Evolutionary conservation across 2,113 vertebrate genomes (phyloP).

Genomic region (Galemys pyrenaicus): DNA sequence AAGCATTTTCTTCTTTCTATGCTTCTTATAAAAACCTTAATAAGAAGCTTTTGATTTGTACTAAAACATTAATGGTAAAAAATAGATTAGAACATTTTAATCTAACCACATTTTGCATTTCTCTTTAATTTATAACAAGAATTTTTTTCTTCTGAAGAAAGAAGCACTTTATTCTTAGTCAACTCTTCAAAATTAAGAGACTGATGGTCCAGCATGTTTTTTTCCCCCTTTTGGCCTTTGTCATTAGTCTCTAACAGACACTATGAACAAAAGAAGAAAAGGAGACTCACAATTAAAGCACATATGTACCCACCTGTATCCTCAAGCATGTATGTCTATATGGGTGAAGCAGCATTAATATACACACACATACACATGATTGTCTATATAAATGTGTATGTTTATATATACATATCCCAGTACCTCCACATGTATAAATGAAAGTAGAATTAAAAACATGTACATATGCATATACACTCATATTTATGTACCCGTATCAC

Average conservation of each 20-base stretch:
- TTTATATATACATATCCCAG: too few relatives aligned
- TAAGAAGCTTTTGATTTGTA: background rate
- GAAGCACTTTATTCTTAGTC: background rate
- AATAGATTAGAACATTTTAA: background rate
- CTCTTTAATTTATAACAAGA: background rate
- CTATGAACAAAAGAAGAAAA: background rate
- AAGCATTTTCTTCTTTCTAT: background rate
- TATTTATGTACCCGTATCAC: too few relatives aligned
- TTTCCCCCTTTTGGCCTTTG: background rate
- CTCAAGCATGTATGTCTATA: background rate
- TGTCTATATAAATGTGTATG: too few relatives aligned
- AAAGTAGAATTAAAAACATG: background rate
- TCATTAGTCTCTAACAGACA: background rate
- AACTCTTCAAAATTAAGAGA: background rate
- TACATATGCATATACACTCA: too few relatives aligned
- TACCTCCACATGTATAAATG: background rate
- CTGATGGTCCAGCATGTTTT: too few relatives aligned
- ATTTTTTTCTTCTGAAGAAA: background rate
- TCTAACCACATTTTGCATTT: background rate
- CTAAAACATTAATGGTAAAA: background rate
- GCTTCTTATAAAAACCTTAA: background rate
- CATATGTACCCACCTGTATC: background rate
- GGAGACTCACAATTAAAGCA: background rate
- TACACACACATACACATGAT: background rate
- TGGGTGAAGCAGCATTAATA: background rate